Base-by-base conservation (phyloP, 2,113 vertebrate species). In the Neotoma lepida region DNA sequence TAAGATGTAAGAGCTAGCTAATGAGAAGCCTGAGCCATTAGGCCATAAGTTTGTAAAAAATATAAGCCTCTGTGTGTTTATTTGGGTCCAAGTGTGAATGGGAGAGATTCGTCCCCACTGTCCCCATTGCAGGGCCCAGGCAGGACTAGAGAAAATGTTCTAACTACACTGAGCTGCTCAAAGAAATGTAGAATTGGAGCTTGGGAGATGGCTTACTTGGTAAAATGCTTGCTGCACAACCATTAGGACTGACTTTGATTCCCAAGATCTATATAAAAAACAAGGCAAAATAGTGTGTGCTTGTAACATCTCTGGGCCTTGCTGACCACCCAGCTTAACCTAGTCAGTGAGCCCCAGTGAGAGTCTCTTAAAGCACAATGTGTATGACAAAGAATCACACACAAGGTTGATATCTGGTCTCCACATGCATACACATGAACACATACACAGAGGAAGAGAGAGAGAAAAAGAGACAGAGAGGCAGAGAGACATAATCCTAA, bases 121-220 rank as follows among this genome's bases (percentile, higher is more conserved):
- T n/a, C n/a, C n/a, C n/a, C n/a, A n/a, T n/a, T n/a, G n/a, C n/a
- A n/a, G n/a, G n/a, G n/a, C n/a, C n/a, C n/a, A n/a, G n/a, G n/a
- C n/a, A n/a, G n/a, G n/a, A n/a, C n/a, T n/a, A n/a, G n/a, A n/a
- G n/a, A n/a, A n/a, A n/a, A n/a, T n/a, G n/a, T n/a, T n/a, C n/a
- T n/a, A n/a, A n/a, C n/a, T n/a, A n/a, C n/a, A n/a, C 49, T 76
- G 86, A 93, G 73, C 49, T 95, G 58, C 39, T 95, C 26, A 92
- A 82, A 2, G 33, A 95, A 88, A 81, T 44, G 64, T 95, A 28
- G n/a, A 26, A 61, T 63, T 63, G n/a, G 24, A 26, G 26, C 13
- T 63, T 35, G 30, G 35, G 77, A 81, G 51, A 13, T 51, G 46
- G 46, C 30, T n/a, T 46, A 54, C 18, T 56, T 5, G 20, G 20